phyloP scores from a whole-genome alignment of 1,140 invertebrate genomes.

The Neodiprion pinetum region DNA sequence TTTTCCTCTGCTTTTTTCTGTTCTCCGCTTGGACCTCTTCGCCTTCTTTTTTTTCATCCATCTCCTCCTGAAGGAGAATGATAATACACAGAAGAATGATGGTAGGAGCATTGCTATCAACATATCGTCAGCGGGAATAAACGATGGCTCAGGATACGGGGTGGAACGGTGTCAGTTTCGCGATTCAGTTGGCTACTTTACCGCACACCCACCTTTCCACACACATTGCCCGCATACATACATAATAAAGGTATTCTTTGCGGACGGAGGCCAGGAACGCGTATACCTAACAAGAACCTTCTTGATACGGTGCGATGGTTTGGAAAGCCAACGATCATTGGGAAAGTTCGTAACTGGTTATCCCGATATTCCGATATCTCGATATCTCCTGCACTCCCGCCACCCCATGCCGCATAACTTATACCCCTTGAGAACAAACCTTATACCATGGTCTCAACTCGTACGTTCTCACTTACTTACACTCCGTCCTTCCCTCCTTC shows the following conservation, averaged over 20 bases:
- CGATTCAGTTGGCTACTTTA: background rate
- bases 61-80: background rate
- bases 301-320: conserved; percentile 1
- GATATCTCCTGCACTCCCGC: background rate
- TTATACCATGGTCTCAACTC: background rate
- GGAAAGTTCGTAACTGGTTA: conserved; percentile 2
- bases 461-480: background rate
- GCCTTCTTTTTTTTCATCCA: no score
- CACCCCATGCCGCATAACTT: background rate
- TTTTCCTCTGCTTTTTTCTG: no score
- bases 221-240: no score
- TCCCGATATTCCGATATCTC: conserved; percentile 5
- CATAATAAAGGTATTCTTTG: background rate
- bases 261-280: background rate
- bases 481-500: background rate
- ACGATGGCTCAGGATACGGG: background rate
- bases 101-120: background rate
- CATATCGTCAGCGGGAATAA: no score
- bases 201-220: background rate
- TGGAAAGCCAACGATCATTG: background rate
- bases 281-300: background rate
- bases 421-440: background rate
- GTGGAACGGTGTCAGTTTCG: background rate
- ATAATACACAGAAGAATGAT: background rate
- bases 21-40: no score